Evolutionary conservation across 37 sponge, comb jelly and placozoan genomes (phyloP), one percentile per base, ranked within the genome.

Genomic region (Axinella damicornis): DNA sequence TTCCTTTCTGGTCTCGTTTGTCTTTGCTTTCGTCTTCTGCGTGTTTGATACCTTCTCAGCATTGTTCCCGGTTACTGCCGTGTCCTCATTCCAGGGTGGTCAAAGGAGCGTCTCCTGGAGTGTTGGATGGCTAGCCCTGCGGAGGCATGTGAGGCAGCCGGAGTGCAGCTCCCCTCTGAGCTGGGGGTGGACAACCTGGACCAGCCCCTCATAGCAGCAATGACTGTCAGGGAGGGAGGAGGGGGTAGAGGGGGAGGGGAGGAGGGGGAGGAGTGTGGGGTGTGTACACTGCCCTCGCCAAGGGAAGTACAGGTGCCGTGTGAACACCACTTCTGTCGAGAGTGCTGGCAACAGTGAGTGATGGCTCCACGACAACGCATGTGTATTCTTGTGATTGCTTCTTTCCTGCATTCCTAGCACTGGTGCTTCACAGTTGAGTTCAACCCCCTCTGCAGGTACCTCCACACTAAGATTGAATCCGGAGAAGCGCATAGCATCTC

Each of bases 301-400:
- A 60, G 58, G 12, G 38, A 53, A 11, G 71, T 87, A 0, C 14
- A 20, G 22, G 53, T 89, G 24, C 85, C 93, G 0, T 95, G 95
- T 74, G 87, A 77, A 12, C 95, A 95, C 40, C 25, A 56, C 75
- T 95, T 89, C 82, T 95, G 95, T 70, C 53, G 34, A 21, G 92
- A 92, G 24, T 95, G 95, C 72, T 95, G 95, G 95, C 78, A 81
- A 68, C 59, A 73, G 92, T 94, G 17, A 69, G 90, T 70, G 38
- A 52, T n/a, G n/a, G n/a, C n/a, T n/a, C n/a, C n/a, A n/a, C n/a
- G n/a, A n/a, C n/a, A n/a, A n/a, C n/a, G n/a, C n/a, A n/a, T n/a
- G n/a, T n/a, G n/a, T n/a, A n/a, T n/a, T n/a, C n/a, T n/a, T n/a
- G n/a, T n/a, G n/a, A n/a, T n/a, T n/a, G n/a, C n/a, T n/a, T n/a